Conservation (phyloP, 2,888 invertebrate species). For the Dimorphilus gyrociliatus region DNA sequence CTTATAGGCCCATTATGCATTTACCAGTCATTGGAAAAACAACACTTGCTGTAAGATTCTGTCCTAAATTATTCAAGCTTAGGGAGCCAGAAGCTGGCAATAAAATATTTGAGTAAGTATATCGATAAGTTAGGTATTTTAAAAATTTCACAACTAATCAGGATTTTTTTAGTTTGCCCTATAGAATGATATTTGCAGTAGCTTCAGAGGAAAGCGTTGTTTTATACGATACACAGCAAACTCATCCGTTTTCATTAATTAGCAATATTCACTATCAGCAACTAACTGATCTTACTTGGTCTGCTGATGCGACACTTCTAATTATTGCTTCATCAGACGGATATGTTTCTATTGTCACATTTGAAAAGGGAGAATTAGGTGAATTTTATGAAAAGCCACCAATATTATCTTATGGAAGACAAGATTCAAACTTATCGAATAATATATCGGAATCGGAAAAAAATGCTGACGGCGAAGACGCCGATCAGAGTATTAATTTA, state of each 20-base stretch:
- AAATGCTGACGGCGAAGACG: no score
- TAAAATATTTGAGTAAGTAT: not conserved
- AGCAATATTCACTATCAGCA: conserved; percentile 76
- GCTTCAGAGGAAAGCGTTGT: conserved; percentile 68
- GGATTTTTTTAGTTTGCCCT: conserved; percentile 43
- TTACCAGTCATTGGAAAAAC: conserved; percentile 62
- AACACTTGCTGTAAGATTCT: conserved; percentile 66
- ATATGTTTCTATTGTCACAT: conserved; percentile 67
- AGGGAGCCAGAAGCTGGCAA: conserved; percentile 20
- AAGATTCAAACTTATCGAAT: no score
- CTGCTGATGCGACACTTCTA: conserved; percentile 56
- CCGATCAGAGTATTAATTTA: no score
- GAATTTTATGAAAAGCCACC: no score
- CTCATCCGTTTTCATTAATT: conserved; percentile 56
- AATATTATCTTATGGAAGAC: no score
- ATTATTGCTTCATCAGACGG: conserved; percentile 74
- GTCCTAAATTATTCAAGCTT: conserved; percentile 54
- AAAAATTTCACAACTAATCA: conserved; percentile 2
- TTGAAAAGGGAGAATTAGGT: conserved; percentile 58
- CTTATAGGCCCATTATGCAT: conserved; percentile 56
- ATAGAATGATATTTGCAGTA: conserved; percentile 73
- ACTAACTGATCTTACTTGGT: conserved; percentile 74
- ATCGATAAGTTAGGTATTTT: conserved; percentile 7
- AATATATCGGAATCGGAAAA: no score
- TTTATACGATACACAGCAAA: conserved; percentile 72